Evolutionary conservation across 2,888 invertebrate genomes (phyloP).

Genomic region (Xestoiulus laeticollis): DNA sequence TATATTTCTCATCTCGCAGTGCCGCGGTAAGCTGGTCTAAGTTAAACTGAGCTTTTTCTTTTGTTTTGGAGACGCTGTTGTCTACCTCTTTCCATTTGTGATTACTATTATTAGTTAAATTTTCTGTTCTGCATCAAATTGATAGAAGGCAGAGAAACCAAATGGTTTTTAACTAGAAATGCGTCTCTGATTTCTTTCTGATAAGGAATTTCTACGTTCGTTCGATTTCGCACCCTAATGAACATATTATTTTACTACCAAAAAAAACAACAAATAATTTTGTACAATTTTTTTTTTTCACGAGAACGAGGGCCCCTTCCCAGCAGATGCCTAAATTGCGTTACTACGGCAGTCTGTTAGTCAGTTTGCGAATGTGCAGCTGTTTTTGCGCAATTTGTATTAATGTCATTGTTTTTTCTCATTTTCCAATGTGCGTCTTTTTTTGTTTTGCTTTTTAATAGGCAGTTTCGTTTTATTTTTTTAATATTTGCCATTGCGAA

Average conservation of each 20-base stretch:
- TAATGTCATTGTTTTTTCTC: neutral
- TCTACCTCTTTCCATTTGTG: constrained; percentile 25
- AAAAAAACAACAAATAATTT: neutral
- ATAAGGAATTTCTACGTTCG: neutral
- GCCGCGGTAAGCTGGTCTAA: neutral
- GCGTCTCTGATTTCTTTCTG: neutral
- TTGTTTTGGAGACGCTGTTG: neutral
- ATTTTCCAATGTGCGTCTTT: neutral
- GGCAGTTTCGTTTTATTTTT: constrained; percentile 11
- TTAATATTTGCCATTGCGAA: constrained; percentile 20
- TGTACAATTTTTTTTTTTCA: neutral
- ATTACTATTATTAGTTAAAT: neutral
- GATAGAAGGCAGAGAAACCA: neutral
- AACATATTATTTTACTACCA: neutral
- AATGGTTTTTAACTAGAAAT: neutral
- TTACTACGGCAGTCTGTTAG: neutral
- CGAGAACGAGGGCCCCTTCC: neutral
- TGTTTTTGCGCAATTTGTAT: constrained; percentile 11
- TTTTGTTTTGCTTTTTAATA: constrained; percentile 11
- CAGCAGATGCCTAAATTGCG: neutral
- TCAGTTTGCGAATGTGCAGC: constrained; percentile 15
- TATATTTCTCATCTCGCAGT: neutral
- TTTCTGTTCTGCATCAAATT: constrained; percentile 11
- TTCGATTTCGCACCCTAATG: too few relatives aligned
- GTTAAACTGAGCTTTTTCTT: constrained; percentile 3